These are phyloP conservation scores for Acrobasis suavella DNA, from an alignment of 2,888 invertebrate genomes.

Conservation along the genomic window DNA sequence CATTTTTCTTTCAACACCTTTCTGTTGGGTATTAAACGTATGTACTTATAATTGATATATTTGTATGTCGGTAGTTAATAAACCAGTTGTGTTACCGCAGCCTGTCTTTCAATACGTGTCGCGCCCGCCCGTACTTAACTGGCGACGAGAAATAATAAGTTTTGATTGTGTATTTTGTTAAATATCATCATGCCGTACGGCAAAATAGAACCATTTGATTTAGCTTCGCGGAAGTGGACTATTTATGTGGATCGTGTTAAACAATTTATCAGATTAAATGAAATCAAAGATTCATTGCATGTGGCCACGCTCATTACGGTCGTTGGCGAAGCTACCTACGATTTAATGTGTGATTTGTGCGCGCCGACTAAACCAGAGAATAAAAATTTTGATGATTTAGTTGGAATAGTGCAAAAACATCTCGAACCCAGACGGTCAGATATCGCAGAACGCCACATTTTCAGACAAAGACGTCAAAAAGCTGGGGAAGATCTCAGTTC, in stretches of 20 bases:
- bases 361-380: slow-evolving; percentile 29
- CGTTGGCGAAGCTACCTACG: slow-evolving; percentile 36
- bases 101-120: no score
- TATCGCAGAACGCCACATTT: slow-evolving; percentile 35
- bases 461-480: slow-evolving; percentile 32
- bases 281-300: slow-evolving; percentile 29
- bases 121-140: no score
- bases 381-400: slow-evolving; percentile 30
- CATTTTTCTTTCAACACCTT: no score
- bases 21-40: no score
- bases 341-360: slow-evolving; percentile 35
- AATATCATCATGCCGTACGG: slow-evolving; percentile 31
- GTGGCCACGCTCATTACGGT: slow-evolving; percentile 38
- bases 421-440: slow-evolving; percentile 35
- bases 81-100: no score
- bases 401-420: slow-evolving; percentile 29
- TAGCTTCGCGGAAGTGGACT: slow-evolving; percentile 31
- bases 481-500: slow-evolving; percentile 27
- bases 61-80: no score
- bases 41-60: no score
- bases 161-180: no score
- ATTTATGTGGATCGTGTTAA: slow-evolving; percentile 33
- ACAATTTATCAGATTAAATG: slow-evolving; percentile 34
- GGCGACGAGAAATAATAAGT: no score
- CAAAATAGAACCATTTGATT: slow-evolving; percentile 32